Conservation (phyloP, 2,888 invertebrate genomes). For the Andrena praecox region DNA sequence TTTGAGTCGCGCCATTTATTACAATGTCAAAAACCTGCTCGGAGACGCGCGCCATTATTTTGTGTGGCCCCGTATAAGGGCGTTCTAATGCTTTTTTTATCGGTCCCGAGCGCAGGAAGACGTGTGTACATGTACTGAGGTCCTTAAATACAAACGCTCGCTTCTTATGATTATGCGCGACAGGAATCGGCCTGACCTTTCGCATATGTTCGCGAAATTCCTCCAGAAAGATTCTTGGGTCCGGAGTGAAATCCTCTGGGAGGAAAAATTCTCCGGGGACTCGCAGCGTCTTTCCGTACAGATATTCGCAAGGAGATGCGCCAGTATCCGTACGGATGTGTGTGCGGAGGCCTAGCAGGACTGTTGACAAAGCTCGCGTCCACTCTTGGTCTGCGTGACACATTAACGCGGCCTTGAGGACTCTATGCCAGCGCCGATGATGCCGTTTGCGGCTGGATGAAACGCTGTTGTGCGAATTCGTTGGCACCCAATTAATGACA, state of each 20-base stretch:
- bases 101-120: too few relatives aligned
- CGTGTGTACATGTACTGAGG: too few relatives aligned
- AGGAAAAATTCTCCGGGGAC: not conserved
- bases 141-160: too few relatives aligned
- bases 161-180: too few relatives aligned
- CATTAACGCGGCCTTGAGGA: not conserved
- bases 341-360: not conserved
- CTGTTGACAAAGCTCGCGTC: not conserved
- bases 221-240: too few relatives aligned
- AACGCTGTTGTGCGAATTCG: conserved; percentile 50
- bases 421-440: not conserved
- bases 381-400: not conserved
- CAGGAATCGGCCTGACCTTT: too few relatives aligned
- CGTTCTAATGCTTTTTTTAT: too few relatives aligned
- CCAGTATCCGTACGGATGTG: not conserved
- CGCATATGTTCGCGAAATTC: too few relatives aligned
- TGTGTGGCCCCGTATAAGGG: too few relatives aligned
- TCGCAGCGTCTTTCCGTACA: not conserved
- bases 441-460: conserved; percentile 67
- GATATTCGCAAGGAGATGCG: not conserved
- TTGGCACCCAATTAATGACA: not conserved
- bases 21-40: too few relatives aligned
- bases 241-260: not conserved
- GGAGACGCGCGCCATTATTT: too few relatives aligned
- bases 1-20: too few relatives aligned